phyloP scores from a whole-genome alignment of 2,888 invertebrate species.

The Drosophila birchii region DNA sequence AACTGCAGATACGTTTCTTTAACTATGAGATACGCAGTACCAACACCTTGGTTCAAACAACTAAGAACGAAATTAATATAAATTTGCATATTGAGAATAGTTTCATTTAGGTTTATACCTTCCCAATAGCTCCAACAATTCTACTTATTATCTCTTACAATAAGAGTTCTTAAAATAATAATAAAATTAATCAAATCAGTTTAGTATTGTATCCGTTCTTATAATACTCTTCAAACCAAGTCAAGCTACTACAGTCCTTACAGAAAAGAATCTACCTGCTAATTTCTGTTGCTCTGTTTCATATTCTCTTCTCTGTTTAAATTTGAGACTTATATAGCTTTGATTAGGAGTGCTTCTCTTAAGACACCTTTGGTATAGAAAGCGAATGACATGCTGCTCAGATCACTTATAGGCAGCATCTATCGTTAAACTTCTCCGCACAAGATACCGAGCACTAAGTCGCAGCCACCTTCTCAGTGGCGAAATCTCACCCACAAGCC shows the following conservation, averaged over 20 bases:
- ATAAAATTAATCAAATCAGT: no score
- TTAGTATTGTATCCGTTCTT: background rate
- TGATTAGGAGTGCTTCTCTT: constrained; percentile 67
- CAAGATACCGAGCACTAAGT: constrained; percentile 24
- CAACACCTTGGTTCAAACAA: background rate
- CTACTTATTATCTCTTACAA: background rate
- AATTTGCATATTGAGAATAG: background rate
- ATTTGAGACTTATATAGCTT: constrained; percentile 64
- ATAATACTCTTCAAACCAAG: background rate
- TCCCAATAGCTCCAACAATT: background rate
- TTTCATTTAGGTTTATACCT: background rate
- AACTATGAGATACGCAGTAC: no score
- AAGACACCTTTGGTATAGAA: background rate
- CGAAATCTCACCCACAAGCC: constrained; percentile 4
- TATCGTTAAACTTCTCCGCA: constrained; percentile 56
- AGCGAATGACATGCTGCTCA: background rate
- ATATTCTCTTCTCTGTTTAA: constrained; percentile 29
- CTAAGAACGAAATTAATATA: background rate
- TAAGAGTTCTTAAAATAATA: background rate
- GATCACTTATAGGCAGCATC: constrained; percentile 26
- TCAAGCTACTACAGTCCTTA: background rate
- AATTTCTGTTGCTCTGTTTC: background rate
- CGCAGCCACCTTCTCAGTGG: constrained; percentile 5
- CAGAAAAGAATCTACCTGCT: background rate
- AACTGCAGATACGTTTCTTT: no score